phyloP scores from a whole-genome alignment of 2,113 vertebrate genomes.

The Caretta caretta region DNA sequence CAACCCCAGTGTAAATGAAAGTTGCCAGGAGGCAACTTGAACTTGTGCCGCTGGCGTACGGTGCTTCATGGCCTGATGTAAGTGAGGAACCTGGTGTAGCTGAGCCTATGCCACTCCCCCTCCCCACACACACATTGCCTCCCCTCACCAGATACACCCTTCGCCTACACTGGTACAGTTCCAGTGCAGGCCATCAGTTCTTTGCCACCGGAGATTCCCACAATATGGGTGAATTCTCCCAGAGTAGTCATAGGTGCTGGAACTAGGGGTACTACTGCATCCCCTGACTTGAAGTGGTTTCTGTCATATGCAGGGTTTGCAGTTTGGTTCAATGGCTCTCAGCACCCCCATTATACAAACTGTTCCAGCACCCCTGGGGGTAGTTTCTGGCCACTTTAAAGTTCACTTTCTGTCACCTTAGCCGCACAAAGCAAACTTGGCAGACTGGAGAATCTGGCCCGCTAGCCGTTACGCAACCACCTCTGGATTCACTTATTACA shows the following conservation, averaged over 20 bases:
- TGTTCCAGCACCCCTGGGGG: too few relatives aligned
- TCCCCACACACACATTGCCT: not conserved
- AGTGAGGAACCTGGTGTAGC: not conserved
- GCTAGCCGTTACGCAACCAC: not conserved
- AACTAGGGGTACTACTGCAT: too few relatives aligned
- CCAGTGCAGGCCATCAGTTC: constrained; percentile 9
- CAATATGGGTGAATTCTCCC: not conserved
- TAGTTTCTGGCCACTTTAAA: not conserved
- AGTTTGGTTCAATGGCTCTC: too few relatives aligned
- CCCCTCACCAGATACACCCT: not conserved
- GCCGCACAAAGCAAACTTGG: not conserved
- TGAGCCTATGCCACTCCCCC: not conserved
- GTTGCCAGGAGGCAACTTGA: not conserved
- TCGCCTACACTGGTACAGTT: not conserved
- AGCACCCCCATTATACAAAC: too few relatives aligned
- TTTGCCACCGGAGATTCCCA: not conserved
- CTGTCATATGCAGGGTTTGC: too few relatives aligned
- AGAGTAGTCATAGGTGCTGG: not conserved
- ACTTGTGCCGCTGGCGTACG: accelerated
- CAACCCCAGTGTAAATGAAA: not conserved
- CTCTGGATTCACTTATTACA: not conserved
- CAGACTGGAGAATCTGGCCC: not conserved
- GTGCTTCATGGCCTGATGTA: not conserved
- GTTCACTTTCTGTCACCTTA: not conserved
- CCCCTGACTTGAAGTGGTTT: too few relatives aligned